A percentile compares a stretch with the other conserved stretches of the same genome.
These are phyloP conservation scores for Syngnathus acus DNA, from an alignment of 2,797 vertebrate genomes.

Conservation along the genomic window DNA sequence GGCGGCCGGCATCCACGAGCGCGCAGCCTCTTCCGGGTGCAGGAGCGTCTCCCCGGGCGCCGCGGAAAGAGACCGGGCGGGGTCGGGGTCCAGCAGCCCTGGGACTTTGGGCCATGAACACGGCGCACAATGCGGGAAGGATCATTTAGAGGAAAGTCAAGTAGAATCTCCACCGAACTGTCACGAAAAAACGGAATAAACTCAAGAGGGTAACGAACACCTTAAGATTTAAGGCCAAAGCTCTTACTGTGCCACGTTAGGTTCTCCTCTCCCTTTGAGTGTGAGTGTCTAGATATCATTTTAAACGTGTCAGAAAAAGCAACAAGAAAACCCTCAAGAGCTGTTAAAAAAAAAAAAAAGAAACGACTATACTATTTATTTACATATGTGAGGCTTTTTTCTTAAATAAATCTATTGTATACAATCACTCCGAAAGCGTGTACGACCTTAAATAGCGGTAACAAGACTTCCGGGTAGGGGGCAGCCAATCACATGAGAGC, in stretches of 20 bases:
- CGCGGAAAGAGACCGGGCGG: slow-evolving; percentile 18
- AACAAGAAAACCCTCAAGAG: slow-evolving; percentile 75
- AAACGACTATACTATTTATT: slow-evolving; percentile 99
- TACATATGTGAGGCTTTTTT: slow-evolving; percentile 99
- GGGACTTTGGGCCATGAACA: slow-evolving; percentile 55
- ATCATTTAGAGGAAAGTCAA: slow-evolving; percentile 65
- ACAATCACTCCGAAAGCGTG: slow-evolving; percentile 74
- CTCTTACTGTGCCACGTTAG: slow-evolving; percentile 5
- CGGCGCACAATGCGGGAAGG: slow-evolving; percentile 57
- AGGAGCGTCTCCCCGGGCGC: slow-evolving; percentile 19
- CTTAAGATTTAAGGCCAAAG: slow-evolving; percentile 63
- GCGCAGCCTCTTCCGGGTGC: slow-evolving; percentile 8
- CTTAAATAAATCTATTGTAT: slow-evolving; percentile 99
- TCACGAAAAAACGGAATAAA: slow-evolving; percentile 82
- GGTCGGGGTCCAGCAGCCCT: slow-evolving; percentile 37
- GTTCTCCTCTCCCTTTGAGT: slow-evolving; percentile 13
- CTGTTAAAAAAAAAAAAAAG: slow-evolving; percentile 76
- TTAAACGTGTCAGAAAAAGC: slow-evolving; percentile 54
- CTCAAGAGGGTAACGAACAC: slow-evolving; percentile 7
- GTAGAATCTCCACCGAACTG: slow-evolving; percentile 71
- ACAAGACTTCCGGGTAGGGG: slow-evolving; percentile 16
- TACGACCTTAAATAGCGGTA: slow-evolving; percentile 71
- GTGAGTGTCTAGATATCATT: slow-evolving; percentile 42
- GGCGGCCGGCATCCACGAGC: slow-evolving; percentile 13
- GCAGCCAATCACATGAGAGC: slow-evolving; percentile 1